Conservation (phyloP, 2,888 invertebrate species). For the Lapara coniferarum region DNA sequence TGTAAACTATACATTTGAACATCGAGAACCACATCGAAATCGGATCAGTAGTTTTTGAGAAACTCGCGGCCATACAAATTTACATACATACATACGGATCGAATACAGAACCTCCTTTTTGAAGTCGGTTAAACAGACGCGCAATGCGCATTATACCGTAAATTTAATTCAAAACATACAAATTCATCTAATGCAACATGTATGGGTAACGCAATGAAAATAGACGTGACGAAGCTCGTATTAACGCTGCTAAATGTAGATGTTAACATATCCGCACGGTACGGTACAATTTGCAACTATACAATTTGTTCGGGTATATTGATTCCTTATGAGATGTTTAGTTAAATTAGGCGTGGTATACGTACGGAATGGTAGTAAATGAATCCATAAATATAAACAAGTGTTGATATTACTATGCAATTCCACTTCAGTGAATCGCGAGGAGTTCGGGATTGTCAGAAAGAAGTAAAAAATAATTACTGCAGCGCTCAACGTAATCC, state of each 20-base stretch:
- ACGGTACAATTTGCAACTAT: conserved; percentile 35
- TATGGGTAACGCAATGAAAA: conserved; percentile 49
- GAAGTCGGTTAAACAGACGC: no score
- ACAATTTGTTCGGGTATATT: conserved; percentile 41
- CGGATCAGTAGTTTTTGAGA: no score
- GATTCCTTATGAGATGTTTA: conserved; percentile 30
- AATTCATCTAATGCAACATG: conserved; percentile 4
- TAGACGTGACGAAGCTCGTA: conserved; percentile 59
- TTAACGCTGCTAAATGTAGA: conserved; percentile 49
- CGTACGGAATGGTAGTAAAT: neutral
- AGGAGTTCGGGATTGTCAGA: conserved; percentile 52
- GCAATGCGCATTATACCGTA: no score
- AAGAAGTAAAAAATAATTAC: conserved; percentile 52
- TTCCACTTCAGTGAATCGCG: conserved; percentile 59
- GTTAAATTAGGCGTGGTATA: conserved; percentile 5
- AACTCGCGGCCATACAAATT: no score
- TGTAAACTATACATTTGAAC: no score
- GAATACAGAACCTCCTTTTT: no score
- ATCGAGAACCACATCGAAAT: no score
- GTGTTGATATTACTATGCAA: conserved; percentile 44
- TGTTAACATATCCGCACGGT: conserved; percentile 34
- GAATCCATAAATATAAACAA: neutral
- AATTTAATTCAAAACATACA: no score
- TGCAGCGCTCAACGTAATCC: conserved; percentile 60
- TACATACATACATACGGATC: no score